A percentile compares a stretch with the other conserved stretches of the same genome.
phyloP scores from a whole-genome alignment of 2,797 vertebrate species.

The Balearica regulorum region DNA sequence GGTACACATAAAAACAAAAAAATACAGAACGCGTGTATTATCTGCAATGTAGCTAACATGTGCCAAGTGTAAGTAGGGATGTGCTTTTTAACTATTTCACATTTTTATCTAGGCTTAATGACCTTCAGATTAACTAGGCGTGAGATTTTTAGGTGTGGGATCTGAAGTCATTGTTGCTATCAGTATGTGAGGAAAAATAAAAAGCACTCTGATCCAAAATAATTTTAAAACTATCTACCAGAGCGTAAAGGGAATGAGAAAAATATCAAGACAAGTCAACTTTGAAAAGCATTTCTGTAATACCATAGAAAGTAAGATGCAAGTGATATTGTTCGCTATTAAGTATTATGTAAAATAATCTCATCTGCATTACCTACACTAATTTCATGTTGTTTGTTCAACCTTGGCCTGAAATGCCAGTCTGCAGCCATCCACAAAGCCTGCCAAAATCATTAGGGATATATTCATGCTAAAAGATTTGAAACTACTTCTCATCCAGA shows the following conservation, averaged over 20 bases:
- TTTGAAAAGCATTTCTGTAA: not conserved
- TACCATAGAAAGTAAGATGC: not conserved
- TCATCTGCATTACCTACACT: not conserved
- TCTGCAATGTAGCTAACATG: not conserved
- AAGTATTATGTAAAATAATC: not conserved
- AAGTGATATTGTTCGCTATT: not conserved
- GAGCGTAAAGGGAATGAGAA: not conserved
- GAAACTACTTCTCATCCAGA: not conserved
- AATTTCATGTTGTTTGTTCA: not conserved
- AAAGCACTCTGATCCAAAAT: conserved; percentile 23
- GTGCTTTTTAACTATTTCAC: conserved; percentile 36
- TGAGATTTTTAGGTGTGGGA: not conserved
- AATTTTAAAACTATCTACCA: not conserved
- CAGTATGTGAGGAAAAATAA: not conserved
- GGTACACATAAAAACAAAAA: not conserved
- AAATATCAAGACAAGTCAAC: not conserved
- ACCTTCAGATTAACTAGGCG: conserved; percentile 5
- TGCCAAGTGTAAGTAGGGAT: not conserved
- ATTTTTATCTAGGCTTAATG: conserved; percentile 2
- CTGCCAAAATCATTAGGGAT: not conserved
- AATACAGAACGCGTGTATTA: not conserved
- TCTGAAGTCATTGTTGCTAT: conserved; percentile 6
- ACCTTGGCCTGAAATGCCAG: not conserved
- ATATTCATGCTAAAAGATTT: not conserved
- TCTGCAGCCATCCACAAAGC: not conserved